phyloP scores from a whole-genome alignment of 1,140 invertebrate species.

The Ladona fulva region DNA sequence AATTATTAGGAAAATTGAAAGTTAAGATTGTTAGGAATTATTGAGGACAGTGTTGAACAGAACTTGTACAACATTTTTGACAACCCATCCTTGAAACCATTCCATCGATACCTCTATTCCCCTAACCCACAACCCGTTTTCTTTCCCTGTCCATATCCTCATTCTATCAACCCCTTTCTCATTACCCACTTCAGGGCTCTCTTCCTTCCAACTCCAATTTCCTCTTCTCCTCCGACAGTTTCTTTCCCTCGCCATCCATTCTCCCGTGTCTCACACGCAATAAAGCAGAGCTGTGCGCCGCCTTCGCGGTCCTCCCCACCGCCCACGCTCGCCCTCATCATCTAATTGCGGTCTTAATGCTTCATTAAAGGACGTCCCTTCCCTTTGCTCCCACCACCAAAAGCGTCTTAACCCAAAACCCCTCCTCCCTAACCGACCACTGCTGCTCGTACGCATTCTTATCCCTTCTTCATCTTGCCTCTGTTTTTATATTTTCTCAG shows the following conservation, averaged over 20 bases:
- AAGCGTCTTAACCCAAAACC: not conserved
- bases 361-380: not conserved
- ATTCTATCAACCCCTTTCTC: not conserved
- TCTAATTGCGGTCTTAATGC: not conserved
- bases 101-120: no score
- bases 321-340: no score
- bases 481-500: not conserved
- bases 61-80: no score
- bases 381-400: not conserved
- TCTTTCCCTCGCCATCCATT: not conserved
- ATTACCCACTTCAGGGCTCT: not conserved
- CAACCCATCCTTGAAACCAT: no score
- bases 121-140: not conserved
- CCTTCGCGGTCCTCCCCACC: no score
- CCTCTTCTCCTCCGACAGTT: not conserved
- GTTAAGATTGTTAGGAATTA: no score
- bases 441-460: not conserved
- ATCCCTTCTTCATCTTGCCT: not conserved
- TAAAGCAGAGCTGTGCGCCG: no score
- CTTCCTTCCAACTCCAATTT: not conserved
- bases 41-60: no score
- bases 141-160: not conserved
- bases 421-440: not conserved
- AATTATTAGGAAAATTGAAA: no score
- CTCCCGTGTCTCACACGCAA: not conserved